These are phyloP conservation scores for Zaprionus ghesquierei DNA, from an alignment of 1,140 invertebrate genomes.

Conservation along the genomic window DNA sequence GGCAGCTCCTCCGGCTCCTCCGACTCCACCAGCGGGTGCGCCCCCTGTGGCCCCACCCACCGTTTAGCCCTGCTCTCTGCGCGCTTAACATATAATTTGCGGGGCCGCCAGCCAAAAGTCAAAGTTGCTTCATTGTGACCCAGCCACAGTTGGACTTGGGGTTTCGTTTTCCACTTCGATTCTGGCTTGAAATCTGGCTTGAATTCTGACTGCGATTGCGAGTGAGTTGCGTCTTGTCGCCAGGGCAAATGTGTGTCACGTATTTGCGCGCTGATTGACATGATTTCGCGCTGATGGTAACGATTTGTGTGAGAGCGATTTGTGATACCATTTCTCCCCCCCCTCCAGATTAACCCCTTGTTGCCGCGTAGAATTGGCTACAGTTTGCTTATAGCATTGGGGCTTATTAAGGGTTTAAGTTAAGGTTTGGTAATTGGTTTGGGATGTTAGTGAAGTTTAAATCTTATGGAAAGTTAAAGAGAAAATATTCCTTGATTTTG, in stretches of 20 bases:
- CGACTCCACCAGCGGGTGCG: not conserved
- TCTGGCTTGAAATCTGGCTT: not conserved
- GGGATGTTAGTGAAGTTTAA: not conserved
- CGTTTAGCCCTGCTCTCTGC: conserved; percentile 12
- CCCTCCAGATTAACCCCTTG: not conserved
- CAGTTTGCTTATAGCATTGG: not conserved
- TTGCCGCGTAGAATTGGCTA: not conserved
- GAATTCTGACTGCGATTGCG: not conserved
- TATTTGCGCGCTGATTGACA: conserved; percentile 66
- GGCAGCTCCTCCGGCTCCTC: conserved; percentile 3
- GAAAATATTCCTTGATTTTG: too few species aligned
- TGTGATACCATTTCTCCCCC: not conserved
- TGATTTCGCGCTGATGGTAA: conserved; percentile 49
- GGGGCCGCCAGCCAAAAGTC: conserved; percentile 34
- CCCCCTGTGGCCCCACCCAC: conserved; percentile 38
- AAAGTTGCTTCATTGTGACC: conserved; percentile 37
- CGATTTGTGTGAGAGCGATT: conserved; percentile 6
- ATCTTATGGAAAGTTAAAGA: not conserved
- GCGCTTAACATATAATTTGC: conserved; percentile 58
- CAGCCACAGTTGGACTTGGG: not conserved
- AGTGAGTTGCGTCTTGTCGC: not conserved
- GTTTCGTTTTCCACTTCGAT: not conserved
- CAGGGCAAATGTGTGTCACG: conserved; percentile 68
- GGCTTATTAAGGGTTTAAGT: too few species aligned
- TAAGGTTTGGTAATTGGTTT: not conserved